A percentile compares a stretch with the other conserved stretches of the same genome.
Evolutionary conservation across 2,888 invertebrate genomes (phyloP).

Genomic region (Platycheirus albimanus): DNA sequence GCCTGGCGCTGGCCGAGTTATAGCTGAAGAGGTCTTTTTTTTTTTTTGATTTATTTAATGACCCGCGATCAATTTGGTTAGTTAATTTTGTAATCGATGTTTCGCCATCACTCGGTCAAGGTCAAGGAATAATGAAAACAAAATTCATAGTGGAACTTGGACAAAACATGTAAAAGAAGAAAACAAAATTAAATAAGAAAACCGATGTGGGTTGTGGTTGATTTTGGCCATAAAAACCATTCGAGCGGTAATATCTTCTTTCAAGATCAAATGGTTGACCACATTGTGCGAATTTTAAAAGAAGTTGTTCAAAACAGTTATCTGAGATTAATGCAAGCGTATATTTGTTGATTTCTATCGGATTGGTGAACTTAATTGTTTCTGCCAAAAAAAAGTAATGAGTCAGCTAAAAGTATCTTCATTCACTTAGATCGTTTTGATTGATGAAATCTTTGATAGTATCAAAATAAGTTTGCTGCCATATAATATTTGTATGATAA

Average conservation of each 20-base stretch:
- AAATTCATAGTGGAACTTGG: constrained; percentile 1
- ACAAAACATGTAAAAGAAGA: neutral
- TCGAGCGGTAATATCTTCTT: constrained; percentile 23
- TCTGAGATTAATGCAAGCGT: neutral
- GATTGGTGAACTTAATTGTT: no score
- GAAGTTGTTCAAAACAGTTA: neutral
- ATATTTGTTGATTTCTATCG: no score
- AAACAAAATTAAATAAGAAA: constrained; percentile 6
- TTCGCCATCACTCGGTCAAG: constrained; percentile 67
- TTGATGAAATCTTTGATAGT: no score
- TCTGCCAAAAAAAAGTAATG: no score
- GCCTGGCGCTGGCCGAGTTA: neutral
- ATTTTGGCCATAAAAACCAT: constrained; percentile 33
- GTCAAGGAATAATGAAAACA: constrained; percentile 49
- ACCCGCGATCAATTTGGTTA: constrained; percentile 43
- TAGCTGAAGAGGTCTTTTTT: constrained; percentile 22
- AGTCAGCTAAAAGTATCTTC: no score
- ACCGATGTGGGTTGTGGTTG: constrained; percentile 27
- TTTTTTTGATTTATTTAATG: constrained; percentile 20
- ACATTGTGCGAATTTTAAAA: neutral
- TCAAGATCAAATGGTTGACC: constrained; percentile 21
- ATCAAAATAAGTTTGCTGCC: no score
- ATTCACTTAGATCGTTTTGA: no score
- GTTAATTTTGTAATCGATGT: constrained; percentile 45
- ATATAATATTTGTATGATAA: no score